Base-by-base conservation (phyloP, 2,797 vertebrate species). In the Myotis pilosus region DNA sequence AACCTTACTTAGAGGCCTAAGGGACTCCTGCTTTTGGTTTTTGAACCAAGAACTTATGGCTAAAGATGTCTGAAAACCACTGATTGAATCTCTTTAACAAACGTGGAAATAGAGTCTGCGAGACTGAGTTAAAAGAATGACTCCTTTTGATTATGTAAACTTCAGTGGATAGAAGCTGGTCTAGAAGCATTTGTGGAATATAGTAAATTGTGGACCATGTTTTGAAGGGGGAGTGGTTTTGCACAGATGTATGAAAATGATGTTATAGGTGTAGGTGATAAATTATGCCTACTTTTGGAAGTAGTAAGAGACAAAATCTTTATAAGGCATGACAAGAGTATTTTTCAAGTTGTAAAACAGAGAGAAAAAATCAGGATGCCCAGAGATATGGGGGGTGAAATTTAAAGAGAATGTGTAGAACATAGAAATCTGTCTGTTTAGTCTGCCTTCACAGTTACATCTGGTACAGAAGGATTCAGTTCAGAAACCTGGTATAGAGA, bases 1-100 rank as follows among this genome's bases (percentile, higher is more conserved):
- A 71, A 69, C 28, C n/a, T 49, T 69, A 33, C 4, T 1, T 6
- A 4, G 38, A 66, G 38, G 47, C 15, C 72, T 36, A 13, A 44
- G 51, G 33, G 23, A 6, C 19, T 83, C 3, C 16, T 28, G 7
- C 33, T 22, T 81, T 75, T 55, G 30, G n/a, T 22, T 9, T 44
- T 33, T 6, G 12, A 71, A 62, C 57, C 49, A 51, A 44, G 51
- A 28, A 49, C n/a, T 82, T 82, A 10, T n/a, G 53, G n/a, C 44
- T 87, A 78, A 57, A 64, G 53, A 33, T 30, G 47, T 76, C 75
- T 89, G 51, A 66, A 94, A 94, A 76, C 68, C 53, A 85, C 38
- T 55, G 12, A 84, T 15, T 49, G n/a, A 55, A 47, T 47, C 13
- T 60, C 23, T 79, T 90, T 64, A 82, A 66, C 55, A 84, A 55